Conservation (phyloP, 1,140 invertebrate genomes). For the Dinoponera quadriceps region DNA sequence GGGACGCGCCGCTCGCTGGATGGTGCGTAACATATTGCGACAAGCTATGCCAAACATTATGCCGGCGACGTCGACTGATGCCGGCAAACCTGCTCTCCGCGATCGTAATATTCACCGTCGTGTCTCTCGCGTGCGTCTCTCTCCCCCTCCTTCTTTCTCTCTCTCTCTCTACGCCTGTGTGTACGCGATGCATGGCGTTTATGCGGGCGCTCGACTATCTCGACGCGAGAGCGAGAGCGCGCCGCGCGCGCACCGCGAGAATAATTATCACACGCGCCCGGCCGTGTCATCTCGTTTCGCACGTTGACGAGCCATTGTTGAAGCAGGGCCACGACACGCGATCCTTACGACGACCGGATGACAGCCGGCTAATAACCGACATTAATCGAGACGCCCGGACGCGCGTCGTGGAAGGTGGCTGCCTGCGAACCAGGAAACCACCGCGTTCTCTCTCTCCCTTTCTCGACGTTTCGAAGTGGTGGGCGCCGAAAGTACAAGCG, state of each 20-base stretch:
- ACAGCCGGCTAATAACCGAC: slow-evolving; percentile 73
- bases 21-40: slow-evolving; percentile 80
- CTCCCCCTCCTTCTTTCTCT: no score
- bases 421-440: slow-evolving; percentile 28
- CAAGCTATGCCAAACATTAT: slow-evolving; percentile 81
- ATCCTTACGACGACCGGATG: slow-evolving; percentile 70
- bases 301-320: slow-evolving; percentile 78
- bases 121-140: slow-evolving; percentile 19
- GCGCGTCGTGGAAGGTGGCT: neutral
- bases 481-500: no score
- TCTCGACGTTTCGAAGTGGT: no score
- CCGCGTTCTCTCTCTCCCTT: no score
- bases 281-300: slow-evolving; percentile 81
- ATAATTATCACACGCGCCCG: slow-evolving; percentile 80
- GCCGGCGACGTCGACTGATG: slow-evolving; percentile 79
- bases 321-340: slow-evolving; percentile 57
- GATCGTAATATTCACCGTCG: slow-evolving; percentile 56
- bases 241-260: slow-evolving; percentile 53
- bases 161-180: neutral
- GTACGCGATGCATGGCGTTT: slow-evolving; percentile 36
- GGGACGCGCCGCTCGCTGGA: slow-evolving; percentile 54
- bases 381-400: slow-evolving; percentile 65
- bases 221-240: slow-evolving; percentile 1
- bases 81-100: slow-evolving; percentile 72
- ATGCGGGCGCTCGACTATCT: slow-evolving; percentile 45